phyloP scores from a whole-genome alignment of 2,797 vertebrate genomes.

The Acanthopagrus latus region DNA sequence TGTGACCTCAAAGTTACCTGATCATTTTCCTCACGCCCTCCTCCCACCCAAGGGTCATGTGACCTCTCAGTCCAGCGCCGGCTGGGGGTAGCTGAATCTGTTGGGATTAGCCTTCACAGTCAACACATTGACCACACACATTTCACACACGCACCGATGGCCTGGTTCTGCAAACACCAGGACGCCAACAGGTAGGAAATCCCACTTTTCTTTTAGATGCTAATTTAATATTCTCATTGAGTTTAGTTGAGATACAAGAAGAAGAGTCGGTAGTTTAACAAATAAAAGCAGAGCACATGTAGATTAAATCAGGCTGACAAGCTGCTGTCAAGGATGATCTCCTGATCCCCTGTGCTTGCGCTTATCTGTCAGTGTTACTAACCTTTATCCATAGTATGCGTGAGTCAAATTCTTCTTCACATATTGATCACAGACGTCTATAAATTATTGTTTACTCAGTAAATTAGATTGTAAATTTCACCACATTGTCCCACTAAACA shows the following conservation, averaged over 20 bases:
- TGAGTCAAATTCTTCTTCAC: not conserved
- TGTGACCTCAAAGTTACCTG: not conserved
- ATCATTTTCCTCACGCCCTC: not conserved
- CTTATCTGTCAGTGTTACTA: conserved; percentile 39
- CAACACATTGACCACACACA: conserved; percentile 31
- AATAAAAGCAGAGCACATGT: conserved; percentile 28
- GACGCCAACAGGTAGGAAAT: conserved; percentile 60
- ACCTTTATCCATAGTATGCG: conserved; percentile 4
- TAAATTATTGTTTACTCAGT: not conserved
- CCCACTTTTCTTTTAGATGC: not conserved
- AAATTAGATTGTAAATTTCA: not conserved
- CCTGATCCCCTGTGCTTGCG: conserved; percentile 70
- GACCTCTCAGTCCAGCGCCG: conserved; percentile 55
- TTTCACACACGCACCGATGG: conserved; percentile 30
- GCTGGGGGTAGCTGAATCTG: conserved; percentile 50
- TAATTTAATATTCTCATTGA: not conserved
- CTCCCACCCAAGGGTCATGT: conserved; percentile 61
- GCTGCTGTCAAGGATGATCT: conserved; percentile 70
- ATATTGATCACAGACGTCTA: not conserved
- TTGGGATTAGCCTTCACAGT: conserved; percentile 76
- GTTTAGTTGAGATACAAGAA: not conserved
- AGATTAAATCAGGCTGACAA: conserved; percentile 37
- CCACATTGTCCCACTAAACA: not conserved
- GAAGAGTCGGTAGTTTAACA: not conserved
- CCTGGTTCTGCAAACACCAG: conserved; percentile 26